Base-by-base conservation (phyloP, 2,113 vertebrate genomes). In the Verasper variegatus region DNA sequence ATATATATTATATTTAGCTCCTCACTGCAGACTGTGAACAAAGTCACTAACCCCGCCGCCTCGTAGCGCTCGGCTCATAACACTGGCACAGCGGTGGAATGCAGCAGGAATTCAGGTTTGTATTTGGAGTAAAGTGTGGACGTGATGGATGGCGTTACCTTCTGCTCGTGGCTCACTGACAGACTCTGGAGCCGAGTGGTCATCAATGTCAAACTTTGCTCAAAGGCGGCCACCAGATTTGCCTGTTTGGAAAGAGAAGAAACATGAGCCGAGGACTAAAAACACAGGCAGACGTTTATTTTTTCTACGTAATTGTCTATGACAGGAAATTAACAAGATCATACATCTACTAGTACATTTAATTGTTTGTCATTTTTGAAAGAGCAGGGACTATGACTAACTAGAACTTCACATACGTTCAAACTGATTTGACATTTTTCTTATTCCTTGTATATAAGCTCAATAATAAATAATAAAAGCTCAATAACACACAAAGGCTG, bases 191-290 rank as follows among this genome's bases (percentile, higher is more conserved):
- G 94, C 57, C 97, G 96, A 35, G 96, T 93, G 0, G 97, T 98
- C 97, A 99, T 99, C 84, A 96, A 92, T 24, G 96, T 87, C 85
- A 99, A 91, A 86, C 97, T 98, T 93, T 98, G 97, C 91, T 99
- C 97, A 0, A 99, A 99, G 35, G 97, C 97, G 0, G 97, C 97
- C 69, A 99, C 97, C 55, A 99, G 93, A 65, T 99, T 98, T 35
- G 97, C 96, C 97, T 99, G 87, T 60, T 69, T 18, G 65, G 26
- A 81, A 85, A 42, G 77, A 68, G 23, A 70, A 26, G 7, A 68
- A 42, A 23, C 18, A 35, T 45, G 17, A 23, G 1, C 1, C 56
- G 1, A 23, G 37, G 13, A 42, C 12, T 13, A 40, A 40, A 31
- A n/a, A 47, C 6, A 45, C 20, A 0, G 64, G 20, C n/a, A 56